Conservation (phyloP, 2,797 vertebrate species). For the Rhinophrynus dorsalis region DNA sequence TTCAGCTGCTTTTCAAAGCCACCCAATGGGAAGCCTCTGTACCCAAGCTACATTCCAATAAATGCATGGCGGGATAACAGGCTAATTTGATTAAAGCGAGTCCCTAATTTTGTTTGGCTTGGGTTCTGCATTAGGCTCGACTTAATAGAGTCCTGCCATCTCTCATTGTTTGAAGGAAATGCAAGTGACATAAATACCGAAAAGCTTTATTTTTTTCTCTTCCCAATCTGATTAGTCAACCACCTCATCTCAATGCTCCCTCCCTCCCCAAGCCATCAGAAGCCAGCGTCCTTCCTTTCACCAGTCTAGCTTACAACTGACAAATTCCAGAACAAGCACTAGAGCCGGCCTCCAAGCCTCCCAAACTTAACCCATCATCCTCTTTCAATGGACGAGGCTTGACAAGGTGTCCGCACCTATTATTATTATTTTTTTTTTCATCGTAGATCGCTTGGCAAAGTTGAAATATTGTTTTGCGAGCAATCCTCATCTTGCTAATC, state of each 20-base stretch:
- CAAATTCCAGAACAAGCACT: slow-evolving; percentile 72
- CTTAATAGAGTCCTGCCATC: slow-evolving; percentile 81
- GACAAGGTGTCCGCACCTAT: slow-evolving; percentile 80
- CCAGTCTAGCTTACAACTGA: slow-evolving; percentile 67
- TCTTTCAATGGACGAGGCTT: slow-evolving; percentile 74
- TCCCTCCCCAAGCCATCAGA: slow-evolving; percentile 76
- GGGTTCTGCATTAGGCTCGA: slow-evolving; percentile 83
- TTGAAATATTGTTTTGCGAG: slow-evolving; percentile 88
- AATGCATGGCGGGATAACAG: slow-evolving; percentile 74
- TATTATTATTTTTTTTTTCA: too few relatives aligned
- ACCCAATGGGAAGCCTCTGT: slow-evolving; percentile 66
- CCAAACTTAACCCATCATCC: slow-evolving; percentile 79
- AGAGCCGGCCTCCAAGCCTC: slow-evolving; percentile 69
- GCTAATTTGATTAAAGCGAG: slow-evolving; percentile 85
- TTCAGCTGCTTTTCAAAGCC: neutral
- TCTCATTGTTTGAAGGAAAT: slow-evolving; percentile 83
- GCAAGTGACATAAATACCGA: slow-evolving; percentile 87
- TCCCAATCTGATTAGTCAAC: slow-evolving; percentile 83
- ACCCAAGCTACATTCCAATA: slow-evolving; percentile 69
- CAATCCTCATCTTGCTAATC: slow-evolving; percentile 81
- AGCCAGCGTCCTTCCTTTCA: slow-evolving; percentile 78
- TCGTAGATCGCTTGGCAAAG: slow-evolving; percentile 70
- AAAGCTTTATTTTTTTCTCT: slow-evolving; percentile 71
- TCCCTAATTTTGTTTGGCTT: slow-evolving; percentile 88
- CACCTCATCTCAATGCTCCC: slow-evolving; percentile 78